Evolutionary conservation across 2,888 invertebrate species (phyloP), one percentile per base, ranked within the genome.

Genomic region (Dicranocentrus wangi): DNA sequence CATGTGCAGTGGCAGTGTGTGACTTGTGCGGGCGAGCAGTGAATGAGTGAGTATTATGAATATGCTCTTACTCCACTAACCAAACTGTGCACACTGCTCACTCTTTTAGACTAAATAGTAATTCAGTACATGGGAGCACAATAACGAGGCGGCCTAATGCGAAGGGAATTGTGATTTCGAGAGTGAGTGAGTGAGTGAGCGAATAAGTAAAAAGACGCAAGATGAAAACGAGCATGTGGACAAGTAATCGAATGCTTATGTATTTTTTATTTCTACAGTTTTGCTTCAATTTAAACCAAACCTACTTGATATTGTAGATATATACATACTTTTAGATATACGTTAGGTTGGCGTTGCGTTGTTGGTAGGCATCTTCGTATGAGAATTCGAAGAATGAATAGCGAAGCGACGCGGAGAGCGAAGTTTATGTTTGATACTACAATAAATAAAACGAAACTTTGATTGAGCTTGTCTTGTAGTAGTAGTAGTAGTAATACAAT

Each of bases 241-340:
- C 61, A 42, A 61, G 42, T 47, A 65, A 65, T 75, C 65, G 55
- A 75, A 75, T 55, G 66, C 55, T 65, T 8, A 66, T 65, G 66
- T 55, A 13, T 47, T 47, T 47, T n/a, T 75, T 39, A 65, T 51
- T 75, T 75, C 75, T 75, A n/a, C n/a, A 75, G 75, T 75, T 75
- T 73, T 65, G 65, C 55, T 75, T 75, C 51, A 75, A 21, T 58
- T 58, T n/a, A 58, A 58, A 2, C 15, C 21, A 55, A 23, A 55
- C 21, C 55, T 21, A 21, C 17, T 32, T n/a, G n/a, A n/a, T n/a
- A n/a, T n/a, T n/a, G n/a, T n/a, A n/a, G n/a, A n/a, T n/a, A n/a
- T n/a, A n/a, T n/a, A n/a, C n/a, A n/a, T n/a, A n/a, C n/a, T n/a
- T n/a, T n/a, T n/a, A n/a, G n/a, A n/a, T n/a, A n/a, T n/a, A n/a